phyloP scores from a whole-genome alignment of 2,113 vertebrate genomes.

The Dicerorhinus sumatrensis region DNA sequence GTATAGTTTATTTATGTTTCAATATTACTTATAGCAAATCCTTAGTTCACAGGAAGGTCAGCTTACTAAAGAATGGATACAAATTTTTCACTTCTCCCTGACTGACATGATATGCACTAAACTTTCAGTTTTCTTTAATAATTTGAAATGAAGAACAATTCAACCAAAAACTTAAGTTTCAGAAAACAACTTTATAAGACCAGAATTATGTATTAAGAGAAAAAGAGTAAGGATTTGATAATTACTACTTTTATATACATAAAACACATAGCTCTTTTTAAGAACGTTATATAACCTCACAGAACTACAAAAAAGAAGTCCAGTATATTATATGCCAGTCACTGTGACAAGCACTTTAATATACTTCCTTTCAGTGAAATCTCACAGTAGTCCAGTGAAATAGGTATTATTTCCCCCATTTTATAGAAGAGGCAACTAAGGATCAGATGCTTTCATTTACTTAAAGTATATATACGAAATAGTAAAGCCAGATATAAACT shows the following conservation, averaged over 20 bases:
- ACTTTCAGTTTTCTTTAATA: background rate
- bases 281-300: background rate
- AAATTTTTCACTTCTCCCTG: background rate
- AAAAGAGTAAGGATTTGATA: background rate
- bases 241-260: background rate
- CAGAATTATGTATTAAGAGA: background rate
- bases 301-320: background rate
- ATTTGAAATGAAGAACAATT: slow-evolving; percentile 11
- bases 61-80: background rate
- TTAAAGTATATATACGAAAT: background rate
- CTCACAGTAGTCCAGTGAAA: background rate
- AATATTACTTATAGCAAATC: slow-evolving; percentile 15
- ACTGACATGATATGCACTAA: background rate
- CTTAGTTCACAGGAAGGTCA: background rate
- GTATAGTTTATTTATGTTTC: background rate
- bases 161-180: background rate
- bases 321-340: background rate
- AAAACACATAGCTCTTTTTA: background rate
- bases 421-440: background rate
- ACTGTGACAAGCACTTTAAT: background rate
- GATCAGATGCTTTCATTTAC: background rate
- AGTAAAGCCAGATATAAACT: background rate
- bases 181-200: background rate
- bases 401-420: background rate
- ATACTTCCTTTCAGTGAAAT: background rate